Evolutionary conservation across 2,888 invertebrate genomes (phyloP).

Genomic region (Platerodrilus igneus): DNA sequence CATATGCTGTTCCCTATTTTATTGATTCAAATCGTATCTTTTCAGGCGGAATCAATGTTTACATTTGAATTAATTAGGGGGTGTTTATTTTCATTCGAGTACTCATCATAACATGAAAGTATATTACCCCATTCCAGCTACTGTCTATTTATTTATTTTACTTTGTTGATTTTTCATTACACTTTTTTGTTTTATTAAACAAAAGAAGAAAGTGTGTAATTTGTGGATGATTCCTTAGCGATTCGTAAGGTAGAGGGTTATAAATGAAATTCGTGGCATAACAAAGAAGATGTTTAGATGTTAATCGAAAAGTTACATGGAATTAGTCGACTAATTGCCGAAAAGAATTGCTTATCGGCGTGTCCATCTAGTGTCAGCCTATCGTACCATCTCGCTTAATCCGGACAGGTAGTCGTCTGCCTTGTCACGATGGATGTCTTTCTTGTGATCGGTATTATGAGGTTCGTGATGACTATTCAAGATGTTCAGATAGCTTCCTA

Average conservation of each 20-base stretch:
- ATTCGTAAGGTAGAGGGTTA: too few relatives aligned
- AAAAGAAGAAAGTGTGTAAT: too few relatives aligned
- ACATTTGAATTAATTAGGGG: constrained; percentile 31
- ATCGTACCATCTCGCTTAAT: constrained; percentile 30
- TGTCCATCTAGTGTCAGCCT: constrained; percentile 33
- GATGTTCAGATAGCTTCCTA: too few relatives aligned
- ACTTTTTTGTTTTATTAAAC: too few relatives aligned
- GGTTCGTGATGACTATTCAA: constrained; percentile 14
- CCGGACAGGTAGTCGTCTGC: constrained; percentile 29
- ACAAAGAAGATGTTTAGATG: constrained; percentile 22
- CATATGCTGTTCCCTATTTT: constrained; percentile 37
- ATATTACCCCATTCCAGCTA: too few relatives aligned
- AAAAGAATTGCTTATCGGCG: constrained; percentile 26
- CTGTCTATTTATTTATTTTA: too few relatives aligned
- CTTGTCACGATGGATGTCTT: constrained; percentile 21
- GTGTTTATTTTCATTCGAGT: constrained; percentile 24
- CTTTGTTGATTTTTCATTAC: too few relatives aligned
- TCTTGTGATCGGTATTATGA: too few relatives aligned
- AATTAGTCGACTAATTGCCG: constrained; percentile 27
- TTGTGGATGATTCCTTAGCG: too few relatives aligned
- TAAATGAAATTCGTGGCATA: too few relatives aligned
- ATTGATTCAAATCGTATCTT: constrained; percentile 24
- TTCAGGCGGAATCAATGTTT: constrained; percentile 31
- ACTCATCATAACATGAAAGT: constrained; percentile 15
- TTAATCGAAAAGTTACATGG: constrained; percentile 23